These are phyloP conservation scores for Sphaeridia pumilis DNA, from an alignment of 2,888 invertebrate genomes.

Conservation along the genomic window DNA sequence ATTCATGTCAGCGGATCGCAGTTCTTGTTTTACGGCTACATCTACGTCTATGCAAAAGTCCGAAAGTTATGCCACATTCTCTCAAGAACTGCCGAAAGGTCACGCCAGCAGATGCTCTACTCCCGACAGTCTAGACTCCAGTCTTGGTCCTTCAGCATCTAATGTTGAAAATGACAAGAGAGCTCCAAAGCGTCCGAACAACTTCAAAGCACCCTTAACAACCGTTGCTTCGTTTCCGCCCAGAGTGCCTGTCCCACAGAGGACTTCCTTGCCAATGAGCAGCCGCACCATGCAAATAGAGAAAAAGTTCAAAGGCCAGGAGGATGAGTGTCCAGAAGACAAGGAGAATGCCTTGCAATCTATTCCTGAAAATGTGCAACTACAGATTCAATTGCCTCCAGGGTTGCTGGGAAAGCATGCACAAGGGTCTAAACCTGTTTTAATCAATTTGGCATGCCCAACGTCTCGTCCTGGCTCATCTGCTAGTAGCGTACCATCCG, in stretches of 20 bases:
- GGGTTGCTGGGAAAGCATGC: not conserved
- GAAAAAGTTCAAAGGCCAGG: too few species aligned
- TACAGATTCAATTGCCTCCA: conserved; percentile 5
- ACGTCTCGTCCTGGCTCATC: not conserved
- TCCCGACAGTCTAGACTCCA: not conserved
- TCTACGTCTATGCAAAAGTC: not conserved
- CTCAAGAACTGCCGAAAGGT: not conserved
- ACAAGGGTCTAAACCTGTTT: not conserved
- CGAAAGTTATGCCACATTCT: not conserved
- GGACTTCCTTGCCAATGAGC: too few species aligned
- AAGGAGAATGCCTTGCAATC: not conserved
- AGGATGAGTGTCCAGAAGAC: not conserved
- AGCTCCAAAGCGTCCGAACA: not conserved
- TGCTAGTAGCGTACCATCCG: not conserved
- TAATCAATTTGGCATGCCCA: conserved; percentile 9
- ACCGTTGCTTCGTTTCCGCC: not conserved
- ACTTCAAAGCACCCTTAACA: too few species aligned
- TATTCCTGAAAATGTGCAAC: not conserved
- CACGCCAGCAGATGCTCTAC: conserved; percentile 8
- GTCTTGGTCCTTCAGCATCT: too few species aligned
- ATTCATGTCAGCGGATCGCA: too few species aligned
- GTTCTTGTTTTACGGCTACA: too few species aligned
- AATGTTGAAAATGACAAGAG: not conserved
- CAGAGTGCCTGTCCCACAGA: not conserved
- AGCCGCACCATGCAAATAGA: too few species aligned